These are phyloP conservation scores for Volucella inflata DNA, from an alignment of 2,888 invertebrate species.

Conservation along the genomic window DNA sequence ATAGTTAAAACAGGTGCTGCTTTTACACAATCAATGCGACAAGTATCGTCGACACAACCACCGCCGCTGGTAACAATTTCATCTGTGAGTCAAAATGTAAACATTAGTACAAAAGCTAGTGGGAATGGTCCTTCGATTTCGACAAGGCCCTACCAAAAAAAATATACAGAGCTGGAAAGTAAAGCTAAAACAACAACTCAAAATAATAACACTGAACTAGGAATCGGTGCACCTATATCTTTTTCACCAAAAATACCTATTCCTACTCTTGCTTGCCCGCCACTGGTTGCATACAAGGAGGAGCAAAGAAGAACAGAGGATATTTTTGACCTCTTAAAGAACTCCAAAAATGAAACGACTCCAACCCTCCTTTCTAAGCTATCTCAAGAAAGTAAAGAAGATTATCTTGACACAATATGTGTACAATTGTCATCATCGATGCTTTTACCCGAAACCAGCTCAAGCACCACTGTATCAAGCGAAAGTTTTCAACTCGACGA, in stretches of 20 bases:
- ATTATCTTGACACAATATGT: background rate
- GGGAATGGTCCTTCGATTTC: slow-evolving; percentile 57
- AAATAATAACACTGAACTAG: slow-evolving; percentile 28
- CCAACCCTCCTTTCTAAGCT: slow-evolving; percentile 35
- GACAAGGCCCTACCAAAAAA: slow-evolving; percentile 81
- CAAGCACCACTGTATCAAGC: slow-evolving; percentile 47
- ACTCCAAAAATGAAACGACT: slow-evolving; percentile 77
- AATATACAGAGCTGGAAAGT: slow-evolving; percentile 54
- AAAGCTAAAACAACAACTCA: slow-evolving; percentile 70
- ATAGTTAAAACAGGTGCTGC: slow-evolving; percentile 57
- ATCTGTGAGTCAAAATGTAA: slow-evolving; percentile 65
- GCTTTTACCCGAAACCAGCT: slow-evolving; percentile 56
- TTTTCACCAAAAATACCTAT: slow-evolving; percentile 64
- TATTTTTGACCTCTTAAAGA: slow-evolving; percentile 82
- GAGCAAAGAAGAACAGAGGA: slow-evolving; percentile 77
- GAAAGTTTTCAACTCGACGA: slow-evolving; percentile 52
- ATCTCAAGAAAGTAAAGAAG: slow-evolving; percentile 25
- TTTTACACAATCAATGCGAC: slow-evolving; percentile 62
- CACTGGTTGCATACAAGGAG: slow-evolving; percentile 39
- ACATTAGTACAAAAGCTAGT: slow-evolving; percentile 67
- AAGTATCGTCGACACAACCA: slow-evolving; percentile 77
- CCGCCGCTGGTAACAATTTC: slow-evolving; percentile 80
- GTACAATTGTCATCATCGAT: slow-evolving; percentile 30
- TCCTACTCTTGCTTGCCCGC: slow-evolving; percentile 55
- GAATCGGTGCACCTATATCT: slow-evolving; percentile 18